Percentiles rank a stretch among this genome's conserved stretches.
These are phyloP conservation scores for Dasypogon diadema DNA, from an alignment of 2,888 invertebrate species.

Conservation along the genomic window DNA sequence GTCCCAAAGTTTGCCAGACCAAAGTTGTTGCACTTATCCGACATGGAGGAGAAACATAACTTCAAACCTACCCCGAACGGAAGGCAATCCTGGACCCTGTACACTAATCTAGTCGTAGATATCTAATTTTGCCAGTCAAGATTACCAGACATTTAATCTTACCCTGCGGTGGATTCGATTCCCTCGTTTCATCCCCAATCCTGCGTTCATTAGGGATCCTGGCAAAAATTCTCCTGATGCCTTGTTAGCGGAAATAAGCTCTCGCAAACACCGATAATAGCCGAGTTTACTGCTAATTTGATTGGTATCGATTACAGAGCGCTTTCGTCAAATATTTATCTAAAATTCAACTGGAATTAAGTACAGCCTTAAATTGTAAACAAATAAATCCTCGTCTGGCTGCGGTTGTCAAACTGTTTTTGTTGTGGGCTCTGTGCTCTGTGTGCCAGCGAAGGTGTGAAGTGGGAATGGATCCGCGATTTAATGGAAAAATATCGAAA, in stretches of 20 bases:
- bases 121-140: too few relatives aligned
- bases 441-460: conserved; percentile 39
- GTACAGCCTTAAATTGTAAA: conserved; percentile 19
- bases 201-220: background rate
- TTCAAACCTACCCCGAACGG: too few relatives aligned
- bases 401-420: background rate
- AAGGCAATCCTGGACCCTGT: too few relatives aligned
- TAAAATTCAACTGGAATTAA: conserved; percentile 40
- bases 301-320: conserved; percentile 33
- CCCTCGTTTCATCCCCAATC: background rate
- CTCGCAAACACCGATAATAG: conserved; percentile 12
- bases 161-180: background rate
- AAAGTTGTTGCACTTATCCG: too few relatives aligned
- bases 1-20: too few relatives aligned
- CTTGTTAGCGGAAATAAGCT: conserved; percentile 20
- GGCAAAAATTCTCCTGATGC: background rate
- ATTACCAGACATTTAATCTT: background rate
- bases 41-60: too few relatives aligned
- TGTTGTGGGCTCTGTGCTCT: background rate
- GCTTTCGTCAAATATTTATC: conserved; percentile 24
- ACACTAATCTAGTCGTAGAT: too few relatives aligned
- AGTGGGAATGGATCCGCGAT: background rate
- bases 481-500: conserved; percentile 31
- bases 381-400: conserved; percentile 24
- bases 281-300: conserved; percentile 37